Evolutionary conservation across 2,888 invertebrate genomes (phyloP), one percentile per base, ranked within the genome.

Genomic region (Teleogryllus oceanicus): DNA sequence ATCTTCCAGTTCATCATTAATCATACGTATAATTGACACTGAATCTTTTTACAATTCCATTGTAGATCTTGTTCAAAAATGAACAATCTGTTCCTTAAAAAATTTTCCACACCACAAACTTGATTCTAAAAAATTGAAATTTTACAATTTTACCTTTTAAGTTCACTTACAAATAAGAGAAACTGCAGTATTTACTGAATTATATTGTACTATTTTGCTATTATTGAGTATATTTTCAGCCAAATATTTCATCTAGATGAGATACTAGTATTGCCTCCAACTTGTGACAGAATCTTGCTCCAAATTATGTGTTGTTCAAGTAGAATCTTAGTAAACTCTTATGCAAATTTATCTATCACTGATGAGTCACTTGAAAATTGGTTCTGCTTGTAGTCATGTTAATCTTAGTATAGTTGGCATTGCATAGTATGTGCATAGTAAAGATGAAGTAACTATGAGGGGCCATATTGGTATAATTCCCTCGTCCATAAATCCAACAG

Each of bases 1-100:
- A n/a, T 62, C n/a, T n/a, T 62, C n/a, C 62, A 62, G 62, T 62
- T 62, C 62, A 62, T 62, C 62, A 62, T 62, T 62, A 62, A 62
- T 62, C 62, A 62, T 62, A 62, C 62, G 62, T 62, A 62, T 62
- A 62, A 62, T 62, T 62, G 62, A 62, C 16, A 62, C 62, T 62
- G 62, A 18, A 62, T n/a, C 62, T 18, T 62, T 62, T 18, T 16
- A 62, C 62, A 62, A 62, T 62, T 62, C 62, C 62, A 62, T 13
- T 62, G 8, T 5, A 62, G 16, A n/a, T 12, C 13, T 8, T 16
- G 13, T 62, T n/a, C 62, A 62, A 18, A 18, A 13, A 16, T 62
- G 62, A 62, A 62, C n/a, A 62, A 13, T n/a, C 62, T 18, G n/a
- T n/a, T n/a, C n/a, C n/a, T n/a, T n/a, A n/a, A n/a, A n/a, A n/a